These are phyloP conservation scores for Erythrolamprus reginae DNA, from an alignment of 2,113 vertebrate species.

Conservation along the genomic window DNA sequence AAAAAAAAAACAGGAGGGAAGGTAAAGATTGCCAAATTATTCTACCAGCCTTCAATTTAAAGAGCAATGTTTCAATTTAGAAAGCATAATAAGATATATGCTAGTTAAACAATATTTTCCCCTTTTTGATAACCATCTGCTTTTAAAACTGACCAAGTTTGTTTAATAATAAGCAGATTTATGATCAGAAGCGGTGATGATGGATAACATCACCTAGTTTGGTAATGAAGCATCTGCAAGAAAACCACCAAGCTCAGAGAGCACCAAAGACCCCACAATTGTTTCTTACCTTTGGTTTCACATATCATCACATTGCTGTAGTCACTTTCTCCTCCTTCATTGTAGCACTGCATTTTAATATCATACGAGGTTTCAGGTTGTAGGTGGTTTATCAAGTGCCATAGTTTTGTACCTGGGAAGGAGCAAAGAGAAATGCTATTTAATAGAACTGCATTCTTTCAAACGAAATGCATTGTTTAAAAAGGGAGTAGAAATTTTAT, in stretches of 20 bases:
- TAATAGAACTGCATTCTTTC: background rate
- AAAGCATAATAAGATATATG: slow-evolving; percentile 22
- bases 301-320: slow-evolving; percentile 98
- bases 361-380: slow-evolving; percentile 93
- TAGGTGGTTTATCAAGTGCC: slow-evolving; percentile 89
- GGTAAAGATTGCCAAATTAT: background rate
- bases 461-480: background rate
- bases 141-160: background rate
- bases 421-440: background rate
- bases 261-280: background rate
- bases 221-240: background rate
- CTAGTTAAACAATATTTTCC: background rate
- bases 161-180: background rate
- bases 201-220: background rate
- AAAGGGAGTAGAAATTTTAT: background rate
- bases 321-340: slow-evolving; percentile 87
- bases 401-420: slow-evolving; percentile 79
- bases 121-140: background rate
- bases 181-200: background rate
- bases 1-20: background rate
- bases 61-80: slow-evolving; percentile 32
- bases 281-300: slow-evolving; percentile 84
- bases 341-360: slow-evolving; percentile 96
- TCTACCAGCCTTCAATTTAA: background rate
- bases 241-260: background rate